Conservation (phyloP, 2,113 vertebrate species). For the Dolichallabes microphthalmus region DNA sequence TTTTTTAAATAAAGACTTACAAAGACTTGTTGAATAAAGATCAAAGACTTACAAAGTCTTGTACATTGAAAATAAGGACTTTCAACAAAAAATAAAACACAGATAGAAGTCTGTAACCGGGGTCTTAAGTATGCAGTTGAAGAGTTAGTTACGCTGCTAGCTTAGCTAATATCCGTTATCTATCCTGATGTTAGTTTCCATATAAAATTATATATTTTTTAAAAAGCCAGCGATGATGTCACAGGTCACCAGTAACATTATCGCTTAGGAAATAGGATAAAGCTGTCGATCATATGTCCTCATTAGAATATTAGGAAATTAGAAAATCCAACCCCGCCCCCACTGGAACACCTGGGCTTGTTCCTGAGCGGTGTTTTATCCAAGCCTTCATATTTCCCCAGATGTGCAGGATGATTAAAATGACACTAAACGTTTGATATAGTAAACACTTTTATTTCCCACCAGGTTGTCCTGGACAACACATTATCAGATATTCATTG, state of each 20-base stretch:
- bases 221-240: no score
- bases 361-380: no score
- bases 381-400: neutral
- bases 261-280: neutral
- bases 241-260: neutral
- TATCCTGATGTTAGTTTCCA: no score
- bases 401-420: conserved; percentile 3
- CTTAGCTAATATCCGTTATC: no score
- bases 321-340: neutral
- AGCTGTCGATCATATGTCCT: neutral
- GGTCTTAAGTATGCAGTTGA: no score
- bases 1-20: no score
- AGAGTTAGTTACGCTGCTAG: no score
- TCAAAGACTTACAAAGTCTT: no score
- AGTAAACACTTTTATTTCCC: neutral
- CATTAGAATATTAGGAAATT: neutral
- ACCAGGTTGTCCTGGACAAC: neutral
- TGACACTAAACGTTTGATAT: neutral
- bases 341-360: neutral
- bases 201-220: no score
- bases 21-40: no score
- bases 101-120: neutral
- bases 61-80: no score
- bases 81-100: neutral
- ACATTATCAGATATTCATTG: neutral